Evolutionary conservation across 2,797 vertebrate species (phyloP).

Genomic region (Delichon dasypus): DNA sequence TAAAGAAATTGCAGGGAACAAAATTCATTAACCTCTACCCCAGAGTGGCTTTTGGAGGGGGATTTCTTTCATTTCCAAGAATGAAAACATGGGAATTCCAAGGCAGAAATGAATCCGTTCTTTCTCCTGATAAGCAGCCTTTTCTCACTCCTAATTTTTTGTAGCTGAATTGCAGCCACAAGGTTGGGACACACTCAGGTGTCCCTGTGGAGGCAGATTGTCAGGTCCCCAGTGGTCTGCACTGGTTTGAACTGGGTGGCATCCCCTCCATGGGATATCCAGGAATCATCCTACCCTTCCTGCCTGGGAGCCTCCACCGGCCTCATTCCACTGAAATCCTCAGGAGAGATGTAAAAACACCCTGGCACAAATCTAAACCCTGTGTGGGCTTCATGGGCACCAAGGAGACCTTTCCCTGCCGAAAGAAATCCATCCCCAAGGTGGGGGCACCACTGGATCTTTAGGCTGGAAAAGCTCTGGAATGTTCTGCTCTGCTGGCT

Average conservation of each 20-base stretch:
- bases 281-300: not conserved
- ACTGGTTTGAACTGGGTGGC: not conserved
- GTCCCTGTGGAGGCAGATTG: not conserved
- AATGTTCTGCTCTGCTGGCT: not conserved
- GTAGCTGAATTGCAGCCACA: not conserved
- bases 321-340: not conserved
- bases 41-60: not conserved
- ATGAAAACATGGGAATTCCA: not conserved
- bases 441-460: not conserved
- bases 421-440: accelerated
- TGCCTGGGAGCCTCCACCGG: not conserved
- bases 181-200: accelerated
- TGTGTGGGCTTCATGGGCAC: not conserved
- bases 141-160: not conserved
- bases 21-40: not conserved
- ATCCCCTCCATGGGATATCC: not conserved
- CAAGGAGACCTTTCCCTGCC: not conserved
- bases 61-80: not conserved
- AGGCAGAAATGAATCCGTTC: not conserved
- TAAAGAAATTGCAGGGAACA: not conserved
- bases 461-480: not conserved
- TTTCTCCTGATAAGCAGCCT: not conserved
- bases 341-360: not conserved
- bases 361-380: not conserved
- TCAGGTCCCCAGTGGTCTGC: not conserved